Evolutionary conservation across 2,797 vertebrate species (phyloP).

Genomic region (Naso thynnoides): DNA sequence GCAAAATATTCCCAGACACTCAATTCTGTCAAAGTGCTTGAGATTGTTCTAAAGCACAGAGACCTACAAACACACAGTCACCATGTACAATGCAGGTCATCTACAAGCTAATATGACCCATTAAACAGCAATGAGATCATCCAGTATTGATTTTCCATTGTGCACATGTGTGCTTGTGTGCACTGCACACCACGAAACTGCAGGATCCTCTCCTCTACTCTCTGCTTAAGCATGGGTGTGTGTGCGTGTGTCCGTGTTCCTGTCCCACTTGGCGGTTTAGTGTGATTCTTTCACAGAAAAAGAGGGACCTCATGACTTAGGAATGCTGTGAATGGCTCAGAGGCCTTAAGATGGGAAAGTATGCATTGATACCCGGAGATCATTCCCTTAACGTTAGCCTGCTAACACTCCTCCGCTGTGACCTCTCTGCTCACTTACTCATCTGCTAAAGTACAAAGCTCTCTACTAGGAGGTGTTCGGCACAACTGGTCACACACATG

Average conservation of each 20-base stretch:
- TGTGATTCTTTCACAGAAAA: conserved; percentile 44
- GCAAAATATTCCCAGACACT: neutral
- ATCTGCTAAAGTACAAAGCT: conserved; percentile 30
- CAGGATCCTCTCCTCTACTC: conserved; percentile 53
- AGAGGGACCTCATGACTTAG: conserved; percentile 74
- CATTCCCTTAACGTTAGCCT: conserved; percentile 58
- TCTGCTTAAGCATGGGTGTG: conserved; percentile 21
- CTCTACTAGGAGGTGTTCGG: conserved; percentile 43
- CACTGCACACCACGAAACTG: conserved; percentile 41
- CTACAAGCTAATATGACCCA: conserved; percentile 54
- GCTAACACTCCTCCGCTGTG: conserved; percentile 39
- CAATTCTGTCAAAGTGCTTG: neutral
- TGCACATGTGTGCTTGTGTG: conserved; percentile 15
- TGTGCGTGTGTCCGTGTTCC: conserved; percentile 19
- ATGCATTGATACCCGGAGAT: conserved; percentile 68
- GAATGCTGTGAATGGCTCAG: conserved; percentile 75
- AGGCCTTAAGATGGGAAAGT: conserved; percentile 76
- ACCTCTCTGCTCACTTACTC: conserved; percentile 57
- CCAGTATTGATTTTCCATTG: conserved; percentile 75
- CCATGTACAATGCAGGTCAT: conserved; percentile 37
- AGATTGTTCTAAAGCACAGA: conserved; percentile 11
- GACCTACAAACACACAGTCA: conserved; percentile 24
- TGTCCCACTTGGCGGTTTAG: conserved; percentile 55
- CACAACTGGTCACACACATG: conserved; percentile 13
- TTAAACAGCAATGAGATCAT: conserved; percentile 74